Conservation (phyloP, 2,113 vertebrate genomes). For the Pavo muticus region DNA sequence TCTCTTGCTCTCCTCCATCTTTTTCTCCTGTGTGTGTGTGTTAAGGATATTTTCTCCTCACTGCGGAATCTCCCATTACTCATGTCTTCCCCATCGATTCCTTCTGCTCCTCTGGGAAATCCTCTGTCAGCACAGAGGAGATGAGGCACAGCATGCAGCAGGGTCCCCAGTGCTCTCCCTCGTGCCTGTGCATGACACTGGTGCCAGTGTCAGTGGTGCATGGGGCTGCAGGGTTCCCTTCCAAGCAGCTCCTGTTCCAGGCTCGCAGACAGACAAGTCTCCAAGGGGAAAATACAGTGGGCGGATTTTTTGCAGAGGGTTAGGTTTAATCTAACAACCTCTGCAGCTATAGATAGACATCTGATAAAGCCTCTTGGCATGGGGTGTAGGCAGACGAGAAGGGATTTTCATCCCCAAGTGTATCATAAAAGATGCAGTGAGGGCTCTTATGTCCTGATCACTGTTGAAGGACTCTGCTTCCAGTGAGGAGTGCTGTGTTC, state of each 20-base stretch:
- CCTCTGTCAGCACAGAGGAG: not conserved
- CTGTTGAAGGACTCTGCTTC: not conserved
- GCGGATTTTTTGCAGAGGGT: slow-evolving; percentile 5
- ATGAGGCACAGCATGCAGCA: not conserved
- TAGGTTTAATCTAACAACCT: slow-evolving; percentile 21
- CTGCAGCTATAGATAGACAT: slow-evolving; percentile 2
- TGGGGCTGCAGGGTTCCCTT: accelerated
- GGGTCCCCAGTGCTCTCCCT: not conserved
- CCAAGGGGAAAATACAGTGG: not conserved
- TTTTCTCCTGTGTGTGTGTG: not conserved
- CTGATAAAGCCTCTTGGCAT: not conserved
- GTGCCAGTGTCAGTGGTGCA: accelerated
- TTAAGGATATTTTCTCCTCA: not conserved
- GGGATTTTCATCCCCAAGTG: not conserved
- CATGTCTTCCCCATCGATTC: not conserved
- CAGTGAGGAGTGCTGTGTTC: not conserved
- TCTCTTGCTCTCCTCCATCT: not conserved
- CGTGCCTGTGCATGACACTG: accelerated
- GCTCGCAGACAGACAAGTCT: not conserved
- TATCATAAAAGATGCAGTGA: not conserved
- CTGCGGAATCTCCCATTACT: not conserved
- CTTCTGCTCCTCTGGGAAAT: not conserved
- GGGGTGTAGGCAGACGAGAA: not conserved
- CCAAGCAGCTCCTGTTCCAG: not conserved
- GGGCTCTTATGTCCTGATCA: not conserved